Base-by-base conservation (phyloP, 2,113 vertebrate genomes). In the Polypterus senegalus region DNA sequence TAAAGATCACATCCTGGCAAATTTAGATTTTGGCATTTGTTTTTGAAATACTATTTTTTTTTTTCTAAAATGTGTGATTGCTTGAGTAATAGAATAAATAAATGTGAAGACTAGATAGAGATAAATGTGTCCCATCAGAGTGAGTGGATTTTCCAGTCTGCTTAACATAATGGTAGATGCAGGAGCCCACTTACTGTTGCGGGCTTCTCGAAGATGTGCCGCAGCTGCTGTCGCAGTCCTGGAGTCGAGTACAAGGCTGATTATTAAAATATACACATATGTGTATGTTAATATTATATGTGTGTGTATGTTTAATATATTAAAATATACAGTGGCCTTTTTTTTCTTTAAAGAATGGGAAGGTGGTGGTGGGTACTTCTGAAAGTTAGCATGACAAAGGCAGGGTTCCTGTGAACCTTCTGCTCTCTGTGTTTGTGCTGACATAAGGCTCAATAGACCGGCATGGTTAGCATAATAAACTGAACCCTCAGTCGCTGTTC, bases 361-460 rank as follows among this genome's bases (percentile, higher is more conserved):
- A n/a, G 55, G 57, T 62, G 48, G 63, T 10, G 65, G 27, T 76
- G 62, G 66, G 64, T 71, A 27, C 27, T 27, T 27, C 27, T 27
- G 27, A 65, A 72, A 70, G 71, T 85, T 83, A 79, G 78, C 85
- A 83, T 84, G 73, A 82, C 76, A 85, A 86, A 79, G 67, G 77
- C 63, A 5, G 58, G 69, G 84, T 78, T 84, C 82, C 81, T 84
- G 83, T 82, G 83, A 85, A 85, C 79, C 81, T 77, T 78, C 79
- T 84, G 83, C 83, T 81, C 82, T 69, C 74, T 77, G 67, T 59
- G 73, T 79, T 61, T 59, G 8, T 46, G 49, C 9, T 43, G 49
- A 59, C 51, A 58, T 73, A 63, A 71, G 67, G 74, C 74, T 85
- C 77, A 86, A 82, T 76, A 70, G 74, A 67, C 65, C 63, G 61